Evolutionary conservation across 2,797 vertebrate species (phyloP), one percentile per base, ranked within the genome.

Genomic region (Mus caroli): DNA sequence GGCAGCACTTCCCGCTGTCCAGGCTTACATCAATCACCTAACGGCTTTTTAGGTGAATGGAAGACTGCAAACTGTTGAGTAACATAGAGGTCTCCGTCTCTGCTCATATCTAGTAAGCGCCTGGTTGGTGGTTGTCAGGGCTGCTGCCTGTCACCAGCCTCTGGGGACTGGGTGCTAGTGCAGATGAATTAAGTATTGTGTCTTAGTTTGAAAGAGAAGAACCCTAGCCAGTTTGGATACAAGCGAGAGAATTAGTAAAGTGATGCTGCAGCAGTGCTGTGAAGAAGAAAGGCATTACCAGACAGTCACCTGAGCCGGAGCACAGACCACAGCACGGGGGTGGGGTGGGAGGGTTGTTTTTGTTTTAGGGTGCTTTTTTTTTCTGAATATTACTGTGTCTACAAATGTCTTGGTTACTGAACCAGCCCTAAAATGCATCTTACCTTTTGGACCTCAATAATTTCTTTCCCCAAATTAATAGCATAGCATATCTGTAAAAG

Each of bases 381-480:
- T 6, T 34, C 31, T 84, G 88, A 75, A 73, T 54, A 64, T 85
- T 73, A 43, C 31, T 64, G 34, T 40, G 28, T 20, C 43, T 52
- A 89, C 7, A 89, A 43, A 60, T 34, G 19, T 62, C 58, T 60
- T 82, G 76, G 76, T 64, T 76, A 67, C 64, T 94, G 84, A 89
- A 93, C 24, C 60, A 89, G 58, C 37, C 88, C 40, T 88, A 71
- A 94, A 95, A 85, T 86, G 10, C 22, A 73, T 6, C n/a, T 98
- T 99, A 99, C 99, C 99, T 99, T 99, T 98, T 99, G 99, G 62
- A 99, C 99, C 94, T 99, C 99, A 90, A 98, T 98, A 79, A 99
- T 99, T 97, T 99, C 99, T 98, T 99, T 99, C 28, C 99, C 99
- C 98, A 99, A 97, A 96, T 98, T 99, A 96, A 99, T 99, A 86